These are phyloP conservation scores for Margaritifera margaritifera DNA, from an alignment of 2,888 invertebrate species.

Conservation along the genomic window DNA sequence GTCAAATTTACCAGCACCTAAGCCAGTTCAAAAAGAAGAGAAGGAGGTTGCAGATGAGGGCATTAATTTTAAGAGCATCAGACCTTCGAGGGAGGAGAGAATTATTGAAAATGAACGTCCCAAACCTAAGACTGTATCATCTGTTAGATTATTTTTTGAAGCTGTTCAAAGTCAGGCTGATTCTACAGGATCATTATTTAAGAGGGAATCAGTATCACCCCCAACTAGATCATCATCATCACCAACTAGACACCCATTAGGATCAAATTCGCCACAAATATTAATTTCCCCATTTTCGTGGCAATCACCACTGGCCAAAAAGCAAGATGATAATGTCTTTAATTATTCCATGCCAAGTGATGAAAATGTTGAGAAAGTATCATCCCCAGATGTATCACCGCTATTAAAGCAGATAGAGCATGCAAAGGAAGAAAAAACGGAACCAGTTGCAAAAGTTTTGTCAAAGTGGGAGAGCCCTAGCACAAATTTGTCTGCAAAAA, in stretches of 20 bases:
- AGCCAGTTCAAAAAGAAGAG: constrained; percentile 1
- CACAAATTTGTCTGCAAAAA: too few relatives aligned
- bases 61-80: constrained; percentile 11
- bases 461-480: too few relatives aligned
- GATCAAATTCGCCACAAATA: constrained; percentile 23
- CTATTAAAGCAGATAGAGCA: too few relatives aligned
- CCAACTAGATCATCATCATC: constrained; percentile 6
- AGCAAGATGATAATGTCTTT: constrained; percentile 33
- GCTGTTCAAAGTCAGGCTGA: constrained; percentile 25
- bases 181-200: neutral
- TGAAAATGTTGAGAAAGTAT: neutral
- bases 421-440: too few relatives aligned
- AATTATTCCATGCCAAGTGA: constrained; percentile 9
- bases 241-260: constrained; percentile 27
- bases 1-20: constrained; percentile 22
- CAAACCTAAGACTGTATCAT: constrained; percentile 87
- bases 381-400: too few relatives aligned
- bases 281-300: constrained; percentile 18
- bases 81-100: constrained; percentile 64
- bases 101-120: constrained; percentile 79
- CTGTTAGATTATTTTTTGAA: constrained; percentile 47
- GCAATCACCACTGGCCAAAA: constrained; percentile 25
- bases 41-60: constrained; percentile 12
- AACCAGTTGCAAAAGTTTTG: too few relatives aligned
- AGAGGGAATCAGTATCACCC: too few relatives aligned